Evolutionary conservation across 2,888 invertebrate species (phyloP).

Genomic region (Chymomyza fuscimana): DNA sequence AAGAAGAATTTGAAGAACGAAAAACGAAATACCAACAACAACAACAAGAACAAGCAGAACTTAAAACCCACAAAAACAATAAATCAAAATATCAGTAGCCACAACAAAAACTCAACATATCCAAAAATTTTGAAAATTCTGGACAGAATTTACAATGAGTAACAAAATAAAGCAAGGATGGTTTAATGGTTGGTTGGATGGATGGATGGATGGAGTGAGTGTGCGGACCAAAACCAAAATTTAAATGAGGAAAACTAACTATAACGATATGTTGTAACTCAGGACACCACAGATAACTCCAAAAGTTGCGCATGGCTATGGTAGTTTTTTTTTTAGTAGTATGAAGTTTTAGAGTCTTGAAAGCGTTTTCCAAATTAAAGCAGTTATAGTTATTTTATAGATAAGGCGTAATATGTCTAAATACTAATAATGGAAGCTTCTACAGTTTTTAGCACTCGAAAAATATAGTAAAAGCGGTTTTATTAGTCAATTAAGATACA

Average conservation of each 20-base stretch:
- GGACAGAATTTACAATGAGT: conserved; percentile 1
- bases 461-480: no score
- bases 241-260: not conserved
- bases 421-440: no score
- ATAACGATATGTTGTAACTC: not conserved
- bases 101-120: conserved; percentile 39
- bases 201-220: not conserved
- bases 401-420: no score
- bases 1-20: conserved; percentile 71
- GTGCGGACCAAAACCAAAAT: conserved; percentile 8
- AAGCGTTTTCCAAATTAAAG: no score
- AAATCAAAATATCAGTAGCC: conserved; percentile 28
- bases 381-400: no score
- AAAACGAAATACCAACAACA: conserved; percentile 72
- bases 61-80: conserved; percentile 34
- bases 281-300: no score
- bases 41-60: conserved; percentile 49
- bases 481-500: no score
- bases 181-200: not conserved
- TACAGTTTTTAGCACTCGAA: no score
- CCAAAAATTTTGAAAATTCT: conserved; percentile 17
- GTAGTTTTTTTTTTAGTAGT: no score
- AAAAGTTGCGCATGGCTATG: no score
- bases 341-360: no score
- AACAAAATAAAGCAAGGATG: conserved; percentile 4